phyloP scores from a whole-genome alignment of 2,113 vertebrate species.

The Ochotona princeps region DNA sequence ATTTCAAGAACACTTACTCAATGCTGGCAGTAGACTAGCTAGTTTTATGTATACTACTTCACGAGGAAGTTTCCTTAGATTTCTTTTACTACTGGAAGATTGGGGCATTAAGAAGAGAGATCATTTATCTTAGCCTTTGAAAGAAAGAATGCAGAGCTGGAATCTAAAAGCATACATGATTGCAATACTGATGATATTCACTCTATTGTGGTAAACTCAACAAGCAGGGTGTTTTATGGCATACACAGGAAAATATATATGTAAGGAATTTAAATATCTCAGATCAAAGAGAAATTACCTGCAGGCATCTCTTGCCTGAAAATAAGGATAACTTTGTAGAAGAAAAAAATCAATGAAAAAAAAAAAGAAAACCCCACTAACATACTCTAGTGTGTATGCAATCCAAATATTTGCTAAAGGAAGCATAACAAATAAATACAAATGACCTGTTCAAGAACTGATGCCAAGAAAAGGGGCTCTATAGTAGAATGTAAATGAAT shows the following conservation, averaged over 20 bases:
- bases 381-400: not conserved
- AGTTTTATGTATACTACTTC: not conserved
- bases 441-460: not conserved
- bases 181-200: not conserved
- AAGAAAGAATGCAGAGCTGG: not conserved
- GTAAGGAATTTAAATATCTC: not conserved
- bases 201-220: not conserved
- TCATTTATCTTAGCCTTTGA: not conserved
- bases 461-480: not conserved
- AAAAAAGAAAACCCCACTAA: not conserved
- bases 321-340: not conserved
- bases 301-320: not conserved
- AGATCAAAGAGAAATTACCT: not conserved
- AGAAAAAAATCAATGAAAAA: not conserved
- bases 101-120: not conserved
- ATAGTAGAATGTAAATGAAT: not conserved
- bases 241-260: not conserved
- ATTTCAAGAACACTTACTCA: not conserved
- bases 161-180: not conserved
- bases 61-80: not conserved
- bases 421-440: not conserved
- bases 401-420: slow-evolving; percentile 24
- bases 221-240: not conserved
- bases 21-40: not conserved
- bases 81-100: not conserved